Evolutionary conservation across 1,140 invertebrate genomes (phyloP).

Genomic region (Aethina tumida): DNA sequence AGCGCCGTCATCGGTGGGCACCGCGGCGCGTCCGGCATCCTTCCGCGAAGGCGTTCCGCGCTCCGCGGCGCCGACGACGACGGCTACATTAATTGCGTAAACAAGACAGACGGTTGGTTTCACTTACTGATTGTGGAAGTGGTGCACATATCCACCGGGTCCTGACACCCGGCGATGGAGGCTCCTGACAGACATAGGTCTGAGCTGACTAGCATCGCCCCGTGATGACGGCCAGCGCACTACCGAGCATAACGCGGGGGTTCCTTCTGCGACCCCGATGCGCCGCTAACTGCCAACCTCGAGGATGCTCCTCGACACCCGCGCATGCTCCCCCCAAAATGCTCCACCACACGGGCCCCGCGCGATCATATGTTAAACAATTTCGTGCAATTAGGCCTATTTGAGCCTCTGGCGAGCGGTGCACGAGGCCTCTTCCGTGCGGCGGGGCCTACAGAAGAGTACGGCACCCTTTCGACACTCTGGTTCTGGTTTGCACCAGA

Average conservation of each 20-base stretch:
- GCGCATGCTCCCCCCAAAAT: slow-evolving; percentile 16
- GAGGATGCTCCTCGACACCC: slow-evolving; percentile 14
- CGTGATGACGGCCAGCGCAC: slow-evolving; percentile 27
- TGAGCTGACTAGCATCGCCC: slow-evolving; percentile 34
- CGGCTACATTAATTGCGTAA: too few species aligned
- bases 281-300: slow-evolving; percentile 30
- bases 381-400: slow-evolving; percentile 19
- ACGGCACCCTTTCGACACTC: too few species aligned
- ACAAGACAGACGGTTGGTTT: slow-evolving; percentile 4
- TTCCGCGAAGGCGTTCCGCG: neutral
- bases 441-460: too few species aligned
- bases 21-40: too few species aligned
- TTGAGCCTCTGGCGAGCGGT: neutral
- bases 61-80: too few species aligned
- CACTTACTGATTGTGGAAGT: slow-evolving; percentile 36
- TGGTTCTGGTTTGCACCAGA: too few species aligned
- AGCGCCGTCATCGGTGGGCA: too few species aligned
- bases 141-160: slow-evolving; percentile 35
- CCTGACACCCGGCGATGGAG: slow-evolving; percentile 36
- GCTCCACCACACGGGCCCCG: slow-evolving; percentile 1
- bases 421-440: neutral
- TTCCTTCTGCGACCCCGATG: slow-evolving; percentile 32
- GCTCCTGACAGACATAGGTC: slow-evolving; percentile 38
- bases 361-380: slow-evolving; percentile 23
- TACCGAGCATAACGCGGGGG: slow-evolving; percentile 30